Conservation (phyloP, 2,888 invertebrate species). For the Mythimna impura region DNA sequence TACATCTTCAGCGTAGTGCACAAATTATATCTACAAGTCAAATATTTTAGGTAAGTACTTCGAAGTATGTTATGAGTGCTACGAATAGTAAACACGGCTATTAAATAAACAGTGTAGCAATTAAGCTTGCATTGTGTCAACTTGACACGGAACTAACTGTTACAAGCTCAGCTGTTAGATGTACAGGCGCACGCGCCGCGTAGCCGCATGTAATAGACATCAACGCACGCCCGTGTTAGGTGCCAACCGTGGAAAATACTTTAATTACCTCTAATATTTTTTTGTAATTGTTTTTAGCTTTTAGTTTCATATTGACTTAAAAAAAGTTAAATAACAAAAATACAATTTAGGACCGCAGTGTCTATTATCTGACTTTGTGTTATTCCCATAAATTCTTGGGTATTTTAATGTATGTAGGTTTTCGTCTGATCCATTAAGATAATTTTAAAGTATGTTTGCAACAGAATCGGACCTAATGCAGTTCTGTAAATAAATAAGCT, state of each 20-base stretch:
- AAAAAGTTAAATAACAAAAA: not conserved
- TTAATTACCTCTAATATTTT: not conserved
- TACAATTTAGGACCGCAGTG: not conserved
- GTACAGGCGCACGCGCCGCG: slow-evolving; percentile 54
- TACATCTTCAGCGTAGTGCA: not conserved
- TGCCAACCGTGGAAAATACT: slow-evolving; percentile 12
- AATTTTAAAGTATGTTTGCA: slow-evolving; percentile 36
- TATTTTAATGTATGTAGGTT: slow-evolving; percentile 30
- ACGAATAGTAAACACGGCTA: slow-evolving; percentile 36
- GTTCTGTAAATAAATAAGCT: slow-evolving; percentile 21
- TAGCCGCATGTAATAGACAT: slow-evolving; percentile 73
- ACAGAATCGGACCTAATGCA: slow-evolving; percentile 20
- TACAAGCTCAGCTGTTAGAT: slow-evolving; percentile 52
- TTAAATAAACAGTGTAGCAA: slow-evolving; percentile 59
- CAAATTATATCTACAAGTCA: not conserved
- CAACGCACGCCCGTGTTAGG: slow-evolving; percentile 68
- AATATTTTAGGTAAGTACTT: not conserved
- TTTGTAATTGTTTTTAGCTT: not conserved
- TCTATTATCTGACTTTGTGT: slow-evolving; percentile 13
- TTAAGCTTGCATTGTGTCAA: slow-evolving; percentile 61
- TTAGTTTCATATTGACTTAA: not conserved
- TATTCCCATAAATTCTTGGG: slow-evolving; percentile 26
- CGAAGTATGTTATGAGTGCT: not conserved
- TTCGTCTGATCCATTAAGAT: slow-evolving; percentile 50
- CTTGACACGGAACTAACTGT: slow-evolving; percentile 50